Evolutionary conservation across 2,113 vertebrate genomes (phyloP).

Genomic region (Leucosticte australis): DNA sequence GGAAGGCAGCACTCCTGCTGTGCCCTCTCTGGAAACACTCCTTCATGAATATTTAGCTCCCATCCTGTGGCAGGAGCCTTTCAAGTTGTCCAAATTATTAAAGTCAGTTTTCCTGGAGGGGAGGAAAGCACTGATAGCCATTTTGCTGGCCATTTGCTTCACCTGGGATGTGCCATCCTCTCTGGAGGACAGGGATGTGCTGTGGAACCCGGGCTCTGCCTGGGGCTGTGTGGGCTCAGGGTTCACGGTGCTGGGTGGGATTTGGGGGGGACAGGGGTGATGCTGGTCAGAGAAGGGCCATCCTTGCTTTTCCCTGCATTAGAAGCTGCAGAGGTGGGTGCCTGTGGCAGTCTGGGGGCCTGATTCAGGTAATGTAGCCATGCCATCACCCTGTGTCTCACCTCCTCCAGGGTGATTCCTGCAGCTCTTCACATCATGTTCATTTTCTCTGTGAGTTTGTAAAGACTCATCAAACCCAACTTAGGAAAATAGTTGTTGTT

Average conservation of each 20-base stretch:
- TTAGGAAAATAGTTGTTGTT: background rate
- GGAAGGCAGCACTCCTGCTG: background rate
- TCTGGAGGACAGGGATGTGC: background rate
- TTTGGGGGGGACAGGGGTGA: background rate
- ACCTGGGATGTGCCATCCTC: background rate
- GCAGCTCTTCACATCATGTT: background rate
- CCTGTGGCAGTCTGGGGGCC: background rate
- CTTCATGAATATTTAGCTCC: conserved; percentile 50
- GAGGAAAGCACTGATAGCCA: conserved; percentile 5
- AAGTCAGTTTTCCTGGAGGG: conserved; percentile 29
- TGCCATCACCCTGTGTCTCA: background rate
- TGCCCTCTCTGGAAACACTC: background rate
- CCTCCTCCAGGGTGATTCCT: rapidly evolving
- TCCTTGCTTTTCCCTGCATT: background rate
- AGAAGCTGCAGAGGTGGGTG: background rate
- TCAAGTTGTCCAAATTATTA: conserved; percentile 43
- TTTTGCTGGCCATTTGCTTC: conserved; percentile 3
- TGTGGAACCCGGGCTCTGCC: background rate
- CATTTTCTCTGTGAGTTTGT: background rate
- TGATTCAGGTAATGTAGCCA: background rate
- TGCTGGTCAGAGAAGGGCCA: background rate
- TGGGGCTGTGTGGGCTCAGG: background rate
- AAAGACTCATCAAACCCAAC: background rate
- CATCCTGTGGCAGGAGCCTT: conserved; percentile 31
- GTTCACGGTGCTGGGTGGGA: rapidly evolving